phyloP scores from a whole-genome alignment of 2,113 vertebrate species.

The Melanocharis versteri region DNA sequence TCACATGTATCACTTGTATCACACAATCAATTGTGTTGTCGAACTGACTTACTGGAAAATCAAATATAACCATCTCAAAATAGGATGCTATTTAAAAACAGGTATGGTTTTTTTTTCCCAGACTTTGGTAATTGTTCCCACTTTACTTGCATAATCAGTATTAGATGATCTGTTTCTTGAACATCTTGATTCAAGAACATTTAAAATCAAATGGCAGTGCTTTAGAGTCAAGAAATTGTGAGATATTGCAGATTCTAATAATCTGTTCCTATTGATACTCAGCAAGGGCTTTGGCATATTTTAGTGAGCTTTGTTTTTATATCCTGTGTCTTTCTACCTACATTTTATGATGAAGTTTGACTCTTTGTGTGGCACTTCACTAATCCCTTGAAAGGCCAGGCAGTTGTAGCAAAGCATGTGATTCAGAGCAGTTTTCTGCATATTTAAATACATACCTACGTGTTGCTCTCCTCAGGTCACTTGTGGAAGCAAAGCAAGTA shows the following conservation, averaged over 20 bases:
- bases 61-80: neutral
- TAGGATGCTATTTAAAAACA: neutral
- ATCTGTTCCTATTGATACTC: neutral
- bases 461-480: neutral
- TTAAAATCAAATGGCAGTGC: neutral
- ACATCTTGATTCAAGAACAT: neutral
- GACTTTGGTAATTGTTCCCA: neutral
- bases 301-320: neutral
- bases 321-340: neutral
- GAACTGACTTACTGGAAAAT: neutral
- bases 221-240: neutral
- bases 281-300: neutral
- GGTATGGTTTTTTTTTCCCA: fast-evolving
- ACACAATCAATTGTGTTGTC: neutral
- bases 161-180: neutral
- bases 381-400: neutral
- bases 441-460: neutral
- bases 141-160: neutral
- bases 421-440: neutral
- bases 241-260: neutral
- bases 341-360: neutral
- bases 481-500: neutral
- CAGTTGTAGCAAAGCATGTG: neutral
- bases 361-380: neutral
- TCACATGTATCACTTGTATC: neutral